Conservation (phyloP, 2,797 vertebrate species). For the Cheirogaleus major region DNA sequence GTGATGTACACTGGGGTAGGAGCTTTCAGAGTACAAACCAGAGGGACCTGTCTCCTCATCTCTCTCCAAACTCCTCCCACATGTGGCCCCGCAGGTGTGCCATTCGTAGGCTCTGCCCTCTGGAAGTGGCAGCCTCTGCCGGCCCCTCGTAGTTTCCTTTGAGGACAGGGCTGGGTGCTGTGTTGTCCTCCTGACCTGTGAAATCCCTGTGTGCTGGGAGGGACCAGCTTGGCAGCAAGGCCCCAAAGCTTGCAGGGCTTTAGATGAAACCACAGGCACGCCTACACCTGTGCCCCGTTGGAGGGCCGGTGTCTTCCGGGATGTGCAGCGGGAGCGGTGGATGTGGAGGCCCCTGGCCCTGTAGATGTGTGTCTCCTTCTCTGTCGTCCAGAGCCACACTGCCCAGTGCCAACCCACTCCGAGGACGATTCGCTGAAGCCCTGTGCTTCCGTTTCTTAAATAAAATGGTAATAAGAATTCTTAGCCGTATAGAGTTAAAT, state of each 20-base stretch:
- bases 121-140: accelerated
- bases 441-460: not conserved
- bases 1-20: not conserved
- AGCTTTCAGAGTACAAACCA: not conserved
- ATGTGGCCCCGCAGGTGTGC: too few relatives aligned
- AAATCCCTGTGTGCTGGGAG: not conserved
- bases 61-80: not conserved
- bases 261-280: not conserved
- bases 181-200: not conserved
- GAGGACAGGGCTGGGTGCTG: not conserved
- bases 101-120: not conserved
- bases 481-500: not conserved
- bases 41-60: not conserved
- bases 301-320: too few relatives aligned
- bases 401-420: not conserved
- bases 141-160: not conserved
- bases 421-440: not conserved
- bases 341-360: not conserved
- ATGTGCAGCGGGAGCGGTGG: accelerated
- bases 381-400: not conserved
- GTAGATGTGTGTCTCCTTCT: not conserved
- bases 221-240: not conserved
- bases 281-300: not conserved
- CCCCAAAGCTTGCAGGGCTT: not conserved
- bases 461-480: not conserved